Base-by-base conservation (phyloP, 2,888 invertebrate genomes). In the Campoplex capitator region DNA sequence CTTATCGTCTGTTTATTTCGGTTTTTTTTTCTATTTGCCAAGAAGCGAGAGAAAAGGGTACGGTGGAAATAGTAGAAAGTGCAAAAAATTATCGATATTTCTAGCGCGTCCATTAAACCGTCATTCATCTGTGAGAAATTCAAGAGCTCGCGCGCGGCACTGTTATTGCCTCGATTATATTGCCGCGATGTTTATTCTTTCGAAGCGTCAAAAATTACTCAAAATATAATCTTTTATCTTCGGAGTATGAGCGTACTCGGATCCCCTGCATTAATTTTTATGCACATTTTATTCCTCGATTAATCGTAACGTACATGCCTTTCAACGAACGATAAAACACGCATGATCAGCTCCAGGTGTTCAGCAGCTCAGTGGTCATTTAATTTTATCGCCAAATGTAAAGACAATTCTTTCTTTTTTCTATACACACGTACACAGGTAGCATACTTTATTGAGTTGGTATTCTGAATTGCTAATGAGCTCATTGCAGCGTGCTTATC, bases 41-140 rank as follows among this genome's bases (percentile, higher is more conserved):
- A 74, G 85, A 71, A 83, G 67, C 35, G 84, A 54, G 71, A 28
- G 16, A 38, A 54, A 81, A 35, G 18, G 74, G 54, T 32, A 9
- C 32, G 28, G 38, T 0, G 38, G 23, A 7, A 75, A 56, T 13
- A 58, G 18, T 4, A 18, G 51, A 71, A 35, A 51, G 3, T 38
- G 56, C 51, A 83, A 83, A 84, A 68, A 78, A 74, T 51, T n/a
- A 68, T 38, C 68, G 70, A 87, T 84, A 75, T 84, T 84, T 87
- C 84, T 84, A 71, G 78, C 75, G 78, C 78, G 48, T 87, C 87
- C 87, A 84, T 87, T 87, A 87, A 87, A 79, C 78, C 82, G 87
- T 87, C 87, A 82, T 78, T 71, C 54, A 56, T 42, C 56, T 23
- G 38, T 71, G 82, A 82, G 75, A 75, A 54, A 81, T 81, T 67